Base-by-base conservation (phyloP, 2,888 invertebrate species). In the Synanthedon tipuliformis region DNA sequence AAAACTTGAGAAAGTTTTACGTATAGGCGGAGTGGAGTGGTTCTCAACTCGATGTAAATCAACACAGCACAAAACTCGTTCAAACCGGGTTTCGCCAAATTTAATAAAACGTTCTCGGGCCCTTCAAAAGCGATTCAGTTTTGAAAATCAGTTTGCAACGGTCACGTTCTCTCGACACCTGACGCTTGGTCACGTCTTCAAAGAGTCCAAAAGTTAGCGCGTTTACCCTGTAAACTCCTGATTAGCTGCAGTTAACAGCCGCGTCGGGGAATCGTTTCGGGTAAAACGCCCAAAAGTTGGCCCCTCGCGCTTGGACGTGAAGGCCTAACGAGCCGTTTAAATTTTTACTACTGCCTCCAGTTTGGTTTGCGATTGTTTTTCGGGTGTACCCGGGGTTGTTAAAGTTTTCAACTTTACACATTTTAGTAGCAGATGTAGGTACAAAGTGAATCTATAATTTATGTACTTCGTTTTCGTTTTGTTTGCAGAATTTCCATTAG, bases 141-240 rank as follows among this genome's bases (percentile, higher is more conserved):
- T 45, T 45, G 55, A 57, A 58, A 60, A 58, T 58, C 56, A 61
- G 64, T 67, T 62, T 56, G 61, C 59, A 63, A 66, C 65, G 59
- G 54, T 61, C 65, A 61, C 65, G 65, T 64, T 59, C 59, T 55
- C 52, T 41, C 60, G 45, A 57, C 70, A 67, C 69, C 72, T 71
- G 70, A 53, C 61, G 55, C 62, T 55, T 61, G 61, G 68, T 67
- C 72, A 73, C 70, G 72, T 73, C 61, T 59, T 59, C 57, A 58
- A 58, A 62, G 59, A 62, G 63, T 56, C 63, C 61, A 57, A 61
- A 68, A 71, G 64, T 68, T 49, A 16, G 23, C 12, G 23, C 49
- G 49, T 49, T 18, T 49, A 49, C 49, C 49, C 45, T 15, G 45
- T 15, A 15, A 63, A 65, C 64, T 66, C 61, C 63, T 66, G 69